Conservation (phyloP, 2,113 vertebrate genomes). For the Tachysurus fulvidraco region DNA sequence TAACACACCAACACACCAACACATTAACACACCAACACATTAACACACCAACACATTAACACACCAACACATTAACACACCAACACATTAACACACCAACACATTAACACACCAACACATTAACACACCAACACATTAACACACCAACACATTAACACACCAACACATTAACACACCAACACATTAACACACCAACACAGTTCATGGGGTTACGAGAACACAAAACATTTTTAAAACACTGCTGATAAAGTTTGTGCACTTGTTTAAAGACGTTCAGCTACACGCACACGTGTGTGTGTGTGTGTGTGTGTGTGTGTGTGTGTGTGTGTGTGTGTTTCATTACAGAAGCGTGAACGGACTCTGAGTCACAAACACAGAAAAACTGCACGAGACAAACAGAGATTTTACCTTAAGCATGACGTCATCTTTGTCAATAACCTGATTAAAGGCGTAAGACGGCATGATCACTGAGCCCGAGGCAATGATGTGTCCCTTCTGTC, state of each 20-base stretch:
- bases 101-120: background rate
- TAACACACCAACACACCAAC: background rate
- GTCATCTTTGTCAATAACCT: slow-evolving; percentile 70
- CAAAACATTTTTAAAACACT: background rate
- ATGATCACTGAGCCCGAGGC: slow-evolving; percentile 45
- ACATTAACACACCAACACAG: too few relatives aligned
- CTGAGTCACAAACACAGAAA: background rate
- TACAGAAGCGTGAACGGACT: background rate
- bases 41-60: background rate
- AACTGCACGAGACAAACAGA: background rate
- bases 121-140: background rate
- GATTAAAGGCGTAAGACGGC: slow-evolving; percentile 69
- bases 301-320: too few relatives aligned
- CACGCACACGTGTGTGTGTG: background rate
- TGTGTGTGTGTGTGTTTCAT: background rate
- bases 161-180: background rate
- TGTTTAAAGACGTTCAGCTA: too few relatives aligned
- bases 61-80: background rate
- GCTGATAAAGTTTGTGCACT: background rate
- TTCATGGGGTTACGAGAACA: background rate
- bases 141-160: background rate
- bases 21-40: background rate
- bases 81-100: background rate
- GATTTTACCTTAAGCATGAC: slow-evolving; percentile 73
- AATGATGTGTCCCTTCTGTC: background rate